Evolutionary conservation across 1,140 invertebrate genomes (phyloP).

Genomic region (Eulimnadia texana): DNA sequence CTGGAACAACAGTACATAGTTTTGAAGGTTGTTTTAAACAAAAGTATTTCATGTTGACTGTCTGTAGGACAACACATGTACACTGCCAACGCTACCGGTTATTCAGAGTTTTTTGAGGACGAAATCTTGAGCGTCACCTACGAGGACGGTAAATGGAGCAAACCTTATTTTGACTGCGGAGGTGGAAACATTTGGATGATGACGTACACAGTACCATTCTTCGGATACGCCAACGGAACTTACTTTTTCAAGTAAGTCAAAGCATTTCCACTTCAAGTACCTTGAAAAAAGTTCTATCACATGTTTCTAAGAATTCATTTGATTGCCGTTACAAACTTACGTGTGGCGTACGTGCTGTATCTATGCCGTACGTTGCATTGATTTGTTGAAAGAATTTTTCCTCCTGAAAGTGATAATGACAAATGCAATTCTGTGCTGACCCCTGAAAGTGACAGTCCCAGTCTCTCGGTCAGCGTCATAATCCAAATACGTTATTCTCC

Average conservation of each 20-base stretch:
- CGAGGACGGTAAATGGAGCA: slow-evolving; percentile 88
- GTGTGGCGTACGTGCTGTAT: too few species aligned
- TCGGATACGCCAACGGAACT: slow-evolving; percentile 65
- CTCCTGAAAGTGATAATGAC: not conserved
- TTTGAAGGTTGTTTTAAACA: not conserved
- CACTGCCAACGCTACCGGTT: slow-evolving; percentile 58
- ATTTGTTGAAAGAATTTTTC: not conserved
- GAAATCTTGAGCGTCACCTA: slow-evolving; percentile 77
- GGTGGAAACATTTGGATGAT: slow-evolving; percentile 96
- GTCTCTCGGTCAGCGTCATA: not conserved
- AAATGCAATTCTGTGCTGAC: not conserved
- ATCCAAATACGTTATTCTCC: not conserved
- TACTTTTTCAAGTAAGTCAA: slow-evolving; percentile 94
- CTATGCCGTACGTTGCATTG: not conserved
- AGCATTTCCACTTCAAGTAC: too few species aligned
- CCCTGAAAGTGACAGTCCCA: not conserved
- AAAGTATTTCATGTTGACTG: too few species aligned
- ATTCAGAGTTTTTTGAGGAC: slow-evolving; percentile 52
- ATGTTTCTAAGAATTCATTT: too few species aligned
- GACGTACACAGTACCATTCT: slow-evolving; percentile 86
- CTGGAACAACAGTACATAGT: not conserved
- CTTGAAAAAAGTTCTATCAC: too few species aligned
- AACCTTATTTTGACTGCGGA: slow-evolving; percentile 90
- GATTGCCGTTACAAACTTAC: too few species aligned
- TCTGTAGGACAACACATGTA: slow-evolving; percentile 70